These are phyloP conservation scores for Cercopithecus mona DNA, from an alignment of 2,113 vertebrate genomes.

Conservation along the genomic window DNA sequence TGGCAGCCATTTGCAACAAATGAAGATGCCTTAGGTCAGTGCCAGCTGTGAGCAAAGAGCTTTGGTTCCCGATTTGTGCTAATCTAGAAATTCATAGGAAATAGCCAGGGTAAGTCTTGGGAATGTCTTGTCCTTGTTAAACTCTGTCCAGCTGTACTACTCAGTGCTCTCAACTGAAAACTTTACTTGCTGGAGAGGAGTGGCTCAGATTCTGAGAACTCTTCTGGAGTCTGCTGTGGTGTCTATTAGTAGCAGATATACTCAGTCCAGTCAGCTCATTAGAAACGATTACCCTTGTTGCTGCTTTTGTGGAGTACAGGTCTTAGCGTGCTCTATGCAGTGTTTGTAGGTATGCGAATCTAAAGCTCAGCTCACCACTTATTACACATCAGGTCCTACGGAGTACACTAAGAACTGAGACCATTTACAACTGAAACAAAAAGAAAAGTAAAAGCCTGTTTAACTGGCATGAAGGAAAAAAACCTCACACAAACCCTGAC, in stretches of 20 bases:
- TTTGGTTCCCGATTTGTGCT: background rate
- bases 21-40: background rate
- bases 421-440: background rate
- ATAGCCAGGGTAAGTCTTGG: background rate
- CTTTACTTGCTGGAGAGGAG: background rate
- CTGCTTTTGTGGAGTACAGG: background rate
- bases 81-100: slow-evolving; percentile 18
- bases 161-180: background rate
- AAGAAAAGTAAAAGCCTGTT: background rate
- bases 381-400: background rate
- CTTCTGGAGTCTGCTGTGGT: background rate
- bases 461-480: background rate
- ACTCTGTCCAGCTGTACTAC: background rate
- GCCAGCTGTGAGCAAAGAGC: slow-evolving; percentile 35
- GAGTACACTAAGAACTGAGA: background rate
- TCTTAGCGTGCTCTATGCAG: background rate
- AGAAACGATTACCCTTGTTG: background rate
- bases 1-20: background rate
- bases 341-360: background rate
- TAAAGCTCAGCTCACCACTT: background rate
- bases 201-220: background rate
- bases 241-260: background rate
- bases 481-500: background rate
- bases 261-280: background rate
- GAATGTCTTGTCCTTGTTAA: background rate